A percentile compares a stretch with the other conserved stretches of the same genome.
phyloP scores from a whole-genome alignment of 2,113 vertebrate species.

The Pimephales promelas region DNA sequence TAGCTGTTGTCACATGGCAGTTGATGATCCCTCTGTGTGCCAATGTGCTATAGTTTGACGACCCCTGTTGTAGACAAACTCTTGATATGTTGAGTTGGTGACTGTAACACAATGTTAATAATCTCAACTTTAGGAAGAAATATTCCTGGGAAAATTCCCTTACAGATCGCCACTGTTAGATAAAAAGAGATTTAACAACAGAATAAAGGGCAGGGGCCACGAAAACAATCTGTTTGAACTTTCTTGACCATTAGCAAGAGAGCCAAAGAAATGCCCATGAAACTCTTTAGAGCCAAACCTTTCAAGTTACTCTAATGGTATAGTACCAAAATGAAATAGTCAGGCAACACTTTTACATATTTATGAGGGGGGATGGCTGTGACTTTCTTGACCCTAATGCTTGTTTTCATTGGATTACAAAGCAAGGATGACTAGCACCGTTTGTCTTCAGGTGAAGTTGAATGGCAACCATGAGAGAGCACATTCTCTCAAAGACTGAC shows the following conservation, averaged over 20 bases:
- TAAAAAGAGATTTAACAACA: neutral
- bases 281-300: neutral
- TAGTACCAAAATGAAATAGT: neutral
- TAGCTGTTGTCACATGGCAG: no score
- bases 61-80: neutral
- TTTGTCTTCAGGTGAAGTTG: conserved; percentile 1
- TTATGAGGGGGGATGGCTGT: neutral
- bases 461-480: neutral
- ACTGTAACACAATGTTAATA: neutral
- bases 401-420: conserved; percentile 23
- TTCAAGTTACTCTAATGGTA: neutral
- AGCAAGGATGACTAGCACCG: neutral
- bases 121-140: neutral
- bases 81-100: neutral
- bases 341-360: conserved; percentile 2
- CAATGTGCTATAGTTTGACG: no score
- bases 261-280: neutral
- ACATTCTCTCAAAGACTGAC: neutral
- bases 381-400: neutral
- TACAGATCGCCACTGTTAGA: neutral
- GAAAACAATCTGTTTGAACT: neutral
- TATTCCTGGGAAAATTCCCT: neutral
- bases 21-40: no score
- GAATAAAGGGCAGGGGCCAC: neutral
- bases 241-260: neutral